These are phyloP conservation scores for Oreotrochilus melanogaster DNA, from an alignment of 2,113 vertebrate genomes.

Conservation along the genomic window DNA sequence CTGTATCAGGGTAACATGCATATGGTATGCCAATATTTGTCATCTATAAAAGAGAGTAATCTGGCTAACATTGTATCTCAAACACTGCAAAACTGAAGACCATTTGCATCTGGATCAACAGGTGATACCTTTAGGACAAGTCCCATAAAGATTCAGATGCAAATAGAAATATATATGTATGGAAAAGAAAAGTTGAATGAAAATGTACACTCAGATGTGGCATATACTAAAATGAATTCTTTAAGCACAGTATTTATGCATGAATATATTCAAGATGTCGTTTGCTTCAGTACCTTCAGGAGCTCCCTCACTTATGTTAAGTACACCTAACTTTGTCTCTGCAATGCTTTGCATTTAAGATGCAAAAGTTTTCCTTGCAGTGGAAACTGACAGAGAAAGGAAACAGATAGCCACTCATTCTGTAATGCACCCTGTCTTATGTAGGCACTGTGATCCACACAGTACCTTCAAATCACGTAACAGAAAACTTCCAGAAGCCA, in stretches of 20 bases:
- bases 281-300: neutral
- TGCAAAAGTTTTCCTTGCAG: neutral
- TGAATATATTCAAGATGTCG: neutral
- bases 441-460: neutral
- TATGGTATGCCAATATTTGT: neutral
- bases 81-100: neutral
- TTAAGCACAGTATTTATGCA: neutral
- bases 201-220: neutral
- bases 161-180: neutral
- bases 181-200: neutral
- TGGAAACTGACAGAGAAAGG: neutral
- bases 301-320: neutral
- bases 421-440: accelerated
- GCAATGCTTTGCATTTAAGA: no score
- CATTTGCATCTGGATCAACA: neutral
- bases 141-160: neutral
- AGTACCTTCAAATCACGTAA: neutral
- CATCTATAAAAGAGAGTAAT: neutral
- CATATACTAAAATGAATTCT: neutral
- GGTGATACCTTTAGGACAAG: neutral
- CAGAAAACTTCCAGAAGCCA: neutral
- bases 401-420: neutral
- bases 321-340: neutral
- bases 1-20: neutral
- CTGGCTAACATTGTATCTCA: neutral